These are phyloP conservation scores for Monodelphis domestica DNA, from an alignment of 2,797 vertebrate species.

Conservation along the genomic window DNA sequence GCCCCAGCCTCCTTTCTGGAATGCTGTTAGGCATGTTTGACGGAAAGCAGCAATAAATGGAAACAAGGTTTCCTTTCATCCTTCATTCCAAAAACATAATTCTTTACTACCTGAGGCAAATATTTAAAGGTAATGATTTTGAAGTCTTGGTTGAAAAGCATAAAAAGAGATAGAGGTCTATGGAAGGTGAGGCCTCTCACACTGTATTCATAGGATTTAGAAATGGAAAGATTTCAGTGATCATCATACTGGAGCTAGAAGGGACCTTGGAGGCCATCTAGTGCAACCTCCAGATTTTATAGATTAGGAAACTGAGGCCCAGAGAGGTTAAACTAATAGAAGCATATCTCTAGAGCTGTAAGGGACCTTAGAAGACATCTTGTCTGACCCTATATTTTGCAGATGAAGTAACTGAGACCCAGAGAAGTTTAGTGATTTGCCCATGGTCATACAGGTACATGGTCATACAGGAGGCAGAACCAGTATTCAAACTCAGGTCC, in stretches of 20 bases:
- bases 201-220: background rate
- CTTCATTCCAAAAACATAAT: slow-evolving; percentile 14
- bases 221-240: background rate
- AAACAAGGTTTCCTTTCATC: slow-evolving; percentile 27
- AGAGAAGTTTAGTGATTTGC: background rate
- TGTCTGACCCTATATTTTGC: too few relatives aligned
- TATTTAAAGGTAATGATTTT: slow-evolving; percentile 5
- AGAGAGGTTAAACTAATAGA: too few relatives aligned
- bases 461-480: background rate
- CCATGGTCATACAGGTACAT: background rate
- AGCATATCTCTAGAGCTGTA: too few relatives aligned
- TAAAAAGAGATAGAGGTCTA: background rate
- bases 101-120: slow-evolving; percentile 39
- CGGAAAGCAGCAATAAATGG: background rate
- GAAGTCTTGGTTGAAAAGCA: slow-evolving; percentile 1
- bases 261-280: background rate
- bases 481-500: background rate
- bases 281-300: background rate
- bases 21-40: slow-evolving; percentile 52
- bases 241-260: background rate
- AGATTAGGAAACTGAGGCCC: background rate
- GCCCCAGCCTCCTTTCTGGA: slow-evolving; percentile 19
- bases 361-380: too few relatives aligned
- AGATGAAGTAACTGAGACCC: background rate
- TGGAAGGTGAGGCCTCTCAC: background rate